These are phyloP conservation scores for Mirza zaza DNA, from an alignment of 2,113 vertebrate species.

Conservation along the genomic window DNA sequence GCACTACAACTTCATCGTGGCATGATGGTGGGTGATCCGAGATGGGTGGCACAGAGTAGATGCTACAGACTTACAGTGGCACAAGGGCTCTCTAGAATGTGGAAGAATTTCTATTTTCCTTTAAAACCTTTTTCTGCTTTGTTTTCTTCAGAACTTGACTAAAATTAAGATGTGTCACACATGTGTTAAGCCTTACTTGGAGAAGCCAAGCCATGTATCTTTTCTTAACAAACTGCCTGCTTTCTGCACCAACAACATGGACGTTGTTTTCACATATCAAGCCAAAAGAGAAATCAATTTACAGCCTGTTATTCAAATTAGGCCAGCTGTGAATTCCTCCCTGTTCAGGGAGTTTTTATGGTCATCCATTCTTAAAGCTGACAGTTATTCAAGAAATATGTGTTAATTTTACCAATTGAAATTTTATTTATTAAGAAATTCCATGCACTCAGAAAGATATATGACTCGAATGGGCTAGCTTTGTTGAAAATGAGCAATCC, in stretches of 20 bases:
- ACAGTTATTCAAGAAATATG: conserved; percentile 61
- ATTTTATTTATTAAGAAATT: conserved; percentile 68
- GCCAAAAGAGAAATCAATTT: conserved; percentile 67
- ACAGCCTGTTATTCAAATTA: conserved; percentile 69
- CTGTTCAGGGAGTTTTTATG: conserved; percentile 48
- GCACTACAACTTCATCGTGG: not conserved
- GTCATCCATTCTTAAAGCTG: conserved; percentile 61
- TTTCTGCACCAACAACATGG: conserved; percentile 32
- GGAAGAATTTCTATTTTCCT: not conserved
- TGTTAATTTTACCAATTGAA: conserved; percentile 70
- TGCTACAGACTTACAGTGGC: not conserved
- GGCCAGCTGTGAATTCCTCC: conserved; percentile 59
- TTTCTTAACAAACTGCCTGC: conserved; percentile 56
- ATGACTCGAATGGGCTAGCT: not conserved
- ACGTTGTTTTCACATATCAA: conserved; percentile 55
- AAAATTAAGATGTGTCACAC: conserved; percentile 35
- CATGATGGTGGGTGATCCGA: not conserved
- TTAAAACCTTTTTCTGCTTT: conserved; percentile 7
- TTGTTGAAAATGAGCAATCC: conserved; percentile 45
- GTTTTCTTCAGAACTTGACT: conserved; percentile 39
- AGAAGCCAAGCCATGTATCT: conserved; percentile 37
- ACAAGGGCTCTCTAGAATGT: not conserved
- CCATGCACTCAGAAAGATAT: not conserved
- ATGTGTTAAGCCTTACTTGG: conserved; percentile 38
- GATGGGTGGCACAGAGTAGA: not conserved